Conservation (phyloP, 37 sponge, comb jelly and placozoan genomes). For the Eunapius fragilis region DNA sequence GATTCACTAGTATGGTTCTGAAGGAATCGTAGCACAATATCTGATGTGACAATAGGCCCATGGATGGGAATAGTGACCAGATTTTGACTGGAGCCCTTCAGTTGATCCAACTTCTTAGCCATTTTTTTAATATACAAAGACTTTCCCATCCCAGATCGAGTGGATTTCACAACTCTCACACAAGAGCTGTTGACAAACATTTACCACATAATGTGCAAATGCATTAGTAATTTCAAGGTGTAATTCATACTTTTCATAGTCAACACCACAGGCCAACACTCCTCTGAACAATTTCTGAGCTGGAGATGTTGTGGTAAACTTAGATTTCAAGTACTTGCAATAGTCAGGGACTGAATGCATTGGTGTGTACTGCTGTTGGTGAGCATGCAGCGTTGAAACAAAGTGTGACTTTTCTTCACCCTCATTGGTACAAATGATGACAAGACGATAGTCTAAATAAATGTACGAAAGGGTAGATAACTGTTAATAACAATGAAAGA, state of each 20-base stretch:
- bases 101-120: constrained; percentile 23
- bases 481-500: too few relatives aligned
- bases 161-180: constrained; percentile 51
- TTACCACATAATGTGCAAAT: neutral
- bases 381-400: constrained; percentile 8
- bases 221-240: too few relatives aligned
- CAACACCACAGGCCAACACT: neutral
- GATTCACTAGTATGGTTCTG: neutral
- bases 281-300: neutral
- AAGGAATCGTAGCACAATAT: constrained; percentile 37
- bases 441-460: constrained; percentile 3
- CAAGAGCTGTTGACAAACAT: constrained; percentile 21
- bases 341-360: neutral
- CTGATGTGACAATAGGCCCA: constrained; percentile 53
- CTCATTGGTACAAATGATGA: constrained; percentile 25
- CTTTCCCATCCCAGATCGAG: constrained; percentile 81
- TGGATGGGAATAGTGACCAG: constrained; percentile 57
- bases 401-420: constrained; percentile 21
- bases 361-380: neutral
- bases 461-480: too few relatives aligned
- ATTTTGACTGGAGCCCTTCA: neutral
- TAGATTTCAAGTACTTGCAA: neutral
- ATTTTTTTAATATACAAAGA: constrained; percentile 55
- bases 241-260: constrained; percentile 24
- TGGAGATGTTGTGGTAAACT: neutral